These are phyloP conservation scores for Malthinus flaveolus DNA, from an alignment of 2,888 invertebrate genomes.

Conservation along the genomic window DNA sequence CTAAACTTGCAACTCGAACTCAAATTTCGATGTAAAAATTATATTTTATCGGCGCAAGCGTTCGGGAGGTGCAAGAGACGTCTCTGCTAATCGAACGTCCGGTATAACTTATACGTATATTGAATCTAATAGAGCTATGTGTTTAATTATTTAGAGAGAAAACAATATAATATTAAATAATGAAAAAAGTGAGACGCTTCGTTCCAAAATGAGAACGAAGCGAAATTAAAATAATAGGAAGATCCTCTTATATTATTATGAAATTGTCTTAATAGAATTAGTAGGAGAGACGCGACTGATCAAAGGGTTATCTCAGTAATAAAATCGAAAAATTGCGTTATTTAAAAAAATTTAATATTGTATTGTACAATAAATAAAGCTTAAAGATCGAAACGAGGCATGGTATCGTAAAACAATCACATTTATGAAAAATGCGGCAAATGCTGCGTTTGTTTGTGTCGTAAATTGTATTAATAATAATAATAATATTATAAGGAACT, in stretches of 20 bases:
- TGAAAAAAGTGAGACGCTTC: conserved; percentile 29
- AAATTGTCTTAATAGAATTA: conserved; percentile 4
- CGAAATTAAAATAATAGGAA: background rate
- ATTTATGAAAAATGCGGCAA: conserved; percentile 24
- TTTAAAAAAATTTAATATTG: conserved; percentile 3
- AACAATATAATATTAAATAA: conserved; percentile 11
- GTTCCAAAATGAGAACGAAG: conserved; percentile 28
- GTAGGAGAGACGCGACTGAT: conserved; percentile 31
- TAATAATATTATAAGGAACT: too few species aligned
- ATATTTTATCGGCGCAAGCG: too few species aligned
- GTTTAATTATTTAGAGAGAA: background rate
- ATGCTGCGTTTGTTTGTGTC: background rate
- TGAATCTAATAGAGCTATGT: background rate
- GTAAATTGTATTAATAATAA: background rate
- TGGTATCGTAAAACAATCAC: conserved; percentile 30
- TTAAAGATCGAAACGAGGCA: conserved; percentile 15
- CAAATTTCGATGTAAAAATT: too few species aligned
- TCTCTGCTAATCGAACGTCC: too few species aligned
- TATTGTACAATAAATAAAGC: background rate
- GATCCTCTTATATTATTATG: conserved; percentile 12
- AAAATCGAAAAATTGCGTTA: background rate
- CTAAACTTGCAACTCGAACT: too few species aligned
- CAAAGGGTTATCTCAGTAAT: conserved; percentile 1
- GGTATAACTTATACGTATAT: background rate
- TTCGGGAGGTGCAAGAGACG: too few species aligned